Conservation (phyloP, 2,888 invertebrate genomes). For the Spodoptera littoralis region DNA sequence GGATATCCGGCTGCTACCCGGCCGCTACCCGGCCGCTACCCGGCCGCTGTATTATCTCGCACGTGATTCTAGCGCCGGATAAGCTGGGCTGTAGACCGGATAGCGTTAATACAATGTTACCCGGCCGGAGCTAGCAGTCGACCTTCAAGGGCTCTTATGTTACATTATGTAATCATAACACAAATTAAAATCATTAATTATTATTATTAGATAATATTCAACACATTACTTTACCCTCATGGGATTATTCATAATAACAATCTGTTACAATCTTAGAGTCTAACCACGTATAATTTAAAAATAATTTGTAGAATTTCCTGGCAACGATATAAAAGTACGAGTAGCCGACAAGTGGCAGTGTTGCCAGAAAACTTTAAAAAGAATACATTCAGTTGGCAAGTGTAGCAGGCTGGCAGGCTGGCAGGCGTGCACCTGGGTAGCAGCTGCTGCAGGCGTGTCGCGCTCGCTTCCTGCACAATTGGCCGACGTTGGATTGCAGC, state of each 20-base stretch:
- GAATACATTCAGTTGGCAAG: constrained; percentile 14
- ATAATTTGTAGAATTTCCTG: not conserved
- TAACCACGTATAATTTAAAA: not conserved
- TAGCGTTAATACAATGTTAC: constrained; percentile 32
- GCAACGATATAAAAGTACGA: constrained; percentile 16
- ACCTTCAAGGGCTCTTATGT: constrained; percentile 4
- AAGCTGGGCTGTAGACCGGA: constrained; percentile 32
- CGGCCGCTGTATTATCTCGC: constrained; percentile 30
- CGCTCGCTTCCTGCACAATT: constrained; percentile 24
- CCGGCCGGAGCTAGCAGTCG: not conserved
- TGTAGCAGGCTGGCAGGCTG: not conserved
- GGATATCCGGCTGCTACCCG: constrained; percentile 37
- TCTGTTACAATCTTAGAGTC: not conserved
- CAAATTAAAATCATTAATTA: not conserved
- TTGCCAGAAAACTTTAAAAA: constrained; percentile 20
- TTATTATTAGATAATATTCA: not conserved
- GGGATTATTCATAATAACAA: not conserved
- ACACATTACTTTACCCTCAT: not conserved
- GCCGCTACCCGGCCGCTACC: constrained; percentile 1
- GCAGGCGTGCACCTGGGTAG: constrained; percentile 8
- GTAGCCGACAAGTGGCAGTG: not conserved
- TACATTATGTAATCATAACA: not conserved
- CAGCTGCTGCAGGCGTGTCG: constrained; percentile 29
- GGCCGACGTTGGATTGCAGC: constrained; percentile 23
- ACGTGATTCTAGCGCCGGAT: constrained; percentile 33